Conservation (phyloP, 2,888 invertebrate genomes). For the Lasioglossum lativentre region DNA sequence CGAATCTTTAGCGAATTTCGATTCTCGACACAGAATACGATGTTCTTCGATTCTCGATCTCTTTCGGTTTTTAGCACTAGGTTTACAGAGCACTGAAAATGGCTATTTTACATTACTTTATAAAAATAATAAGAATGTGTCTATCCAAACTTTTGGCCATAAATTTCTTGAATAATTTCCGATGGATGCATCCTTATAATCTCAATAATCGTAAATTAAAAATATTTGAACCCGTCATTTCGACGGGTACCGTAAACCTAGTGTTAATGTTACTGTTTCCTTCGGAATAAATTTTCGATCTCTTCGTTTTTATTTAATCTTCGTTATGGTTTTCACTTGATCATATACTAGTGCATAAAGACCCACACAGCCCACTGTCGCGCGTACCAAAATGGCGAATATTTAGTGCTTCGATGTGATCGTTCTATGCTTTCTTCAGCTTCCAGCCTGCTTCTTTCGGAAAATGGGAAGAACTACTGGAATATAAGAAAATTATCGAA, state of each 20-base stretch:
- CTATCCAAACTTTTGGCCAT: not conserved
- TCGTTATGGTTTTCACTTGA: not conserved
- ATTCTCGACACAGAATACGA: not conserved
- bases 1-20: not conserved
- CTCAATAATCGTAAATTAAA: not conserved
- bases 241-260: too few species aligned
- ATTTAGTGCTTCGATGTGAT: not conserved
- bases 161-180: not conserved
- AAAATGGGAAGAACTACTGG: not conserved
- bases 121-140: too few species aligned
- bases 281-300: too few species aligned
- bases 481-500: constrained; percentile 9
- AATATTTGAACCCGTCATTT: not conserved
- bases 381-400: not conserved
- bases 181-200: too few species aligned
- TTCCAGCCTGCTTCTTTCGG: not conserved
- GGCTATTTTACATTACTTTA: too few species aligned
- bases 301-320: not conserved
- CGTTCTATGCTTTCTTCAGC: not conserved
- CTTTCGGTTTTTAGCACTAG: not conserved
- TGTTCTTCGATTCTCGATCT: not conserved
- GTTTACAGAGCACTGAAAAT: not conserved
- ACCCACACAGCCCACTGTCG: not conserved
- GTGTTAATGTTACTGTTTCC: too few species aligned
- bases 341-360: not conserved